A percentile compares a stretch with the other conserved stretches of the same genome.
Conservation (phyloP, 2,888 invertebrate genomes). For the Tipula lateralis region DNA sequence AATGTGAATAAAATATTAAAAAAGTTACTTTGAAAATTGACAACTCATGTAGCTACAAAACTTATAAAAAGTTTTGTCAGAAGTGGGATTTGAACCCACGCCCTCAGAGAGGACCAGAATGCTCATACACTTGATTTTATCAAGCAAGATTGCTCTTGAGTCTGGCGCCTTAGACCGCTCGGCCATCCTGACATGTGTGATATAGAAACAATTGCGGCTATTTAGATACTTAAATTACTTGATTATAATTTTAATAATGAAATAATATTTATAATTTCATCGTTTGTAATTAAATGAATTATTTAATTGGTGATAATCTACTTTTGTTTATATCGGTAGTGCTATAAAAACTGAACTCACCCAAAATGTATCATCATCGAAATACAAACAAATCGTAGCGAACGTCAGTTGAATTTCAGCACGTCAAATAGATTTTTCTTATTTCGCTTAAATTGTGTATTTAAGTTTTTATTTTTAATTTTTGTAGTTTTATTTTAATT, state of each 20-base stretch:
- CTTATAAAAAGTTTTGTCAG: not conserved
- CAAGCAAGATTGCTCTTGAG: conserved; percentile 31
- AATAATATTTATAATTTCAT: not conserved
- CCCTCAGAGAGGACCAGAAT: not conserved
- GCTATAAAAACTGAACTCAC: not conserved
- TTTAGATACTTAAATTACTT: too few relatives aligned
- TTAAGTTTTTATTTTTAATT: not conserved
- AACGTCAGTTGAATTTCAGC: not conserved
- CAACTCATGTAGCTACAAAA: not conserved
- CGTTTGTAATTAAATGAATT: not conserved
- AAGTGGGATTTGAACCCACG: conserved; percentile 16
- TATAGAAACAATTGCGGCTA: not conserved
- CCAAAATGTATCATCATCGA: not conserved
- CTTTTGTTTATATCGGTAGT: not conserved
- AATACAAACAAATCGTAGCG: not conserved
- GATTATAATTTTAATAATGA: too few relatives aligned
- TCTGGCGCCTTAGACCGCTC: conserved; percentile 31
- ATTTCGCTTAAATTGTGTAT: not conserved
- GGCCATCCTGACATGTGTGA: conserved; percentile 27
- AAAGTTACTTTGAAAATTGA: too few relatives aligned
- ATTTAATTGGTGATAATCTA: not conserved
- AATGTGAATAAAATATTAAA: too few relatives aligned
- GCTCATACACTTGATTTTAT: not conserved
- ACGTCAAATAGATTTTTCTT: not conserved
- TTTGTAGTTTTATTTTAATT: not conserved